Base-by-base conservation (phyloP, 2,888 invertebrate species). In the Drosophila imparisetae region DNA sequence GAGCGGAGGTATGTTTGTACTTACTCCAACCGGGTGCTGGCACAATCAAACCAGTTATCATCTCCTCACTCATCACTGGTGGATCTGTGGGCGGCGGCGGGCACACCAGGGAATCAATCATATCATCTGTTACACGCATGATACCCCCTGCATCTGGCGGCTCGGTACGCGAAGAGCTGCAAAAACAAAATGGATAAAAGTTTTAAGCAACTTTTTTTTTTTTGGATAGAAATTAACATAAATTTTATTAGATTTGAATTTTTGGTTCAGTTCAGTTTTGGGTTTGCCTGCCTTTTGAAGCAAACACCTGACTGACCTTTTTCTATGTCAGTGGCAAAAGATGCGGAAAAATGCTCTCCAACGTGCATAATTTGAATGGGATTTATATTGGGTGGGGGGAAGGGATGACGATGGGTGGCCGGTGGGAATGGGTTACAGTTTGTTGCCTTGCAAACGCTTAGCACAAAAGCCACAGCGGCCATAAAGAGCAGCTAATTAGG, bases 11-110 rank as follows among this genome's bases (percentile, higher is more conserved):
- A 36, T 32, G 32, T 70, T 52, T 66, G 15, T 88, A 95, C 96
- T 96, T 94, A 97, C 97, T 97, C 97, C 97, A 97, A 92, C 98
- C 97, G 66, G 98, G 99, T 63, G 98, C 98, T 29, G 98, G 98
- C 78, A 99, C 98, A 93, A 98, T 98, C 92, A 99, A 95, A 72
- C 98, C 98, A 75, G 97, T 98, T 92, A 99, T 97, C 97, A 98
- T 98, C 94, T 98, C 98, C 93, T 98, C 98, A 91, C 97, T 97
- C 94, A 98, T 97, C 92, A 96, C 96, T 68, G 98, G 97, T 75
- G 98, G 98, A 92, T 98, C 98, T 78, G 96, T 95, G 63, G 99
- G 98, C 72, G 99, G 98, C 70, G 98, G 98, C 70, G 98, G 98
- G 93, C 98, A 98, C 78, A 98, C 98, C 91, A 98, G 95, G 88